Evolutionary conservation across 2,113 vertebrate species (phyloP).

Genomic region (Neodontobutis hainanensis): DNA sequence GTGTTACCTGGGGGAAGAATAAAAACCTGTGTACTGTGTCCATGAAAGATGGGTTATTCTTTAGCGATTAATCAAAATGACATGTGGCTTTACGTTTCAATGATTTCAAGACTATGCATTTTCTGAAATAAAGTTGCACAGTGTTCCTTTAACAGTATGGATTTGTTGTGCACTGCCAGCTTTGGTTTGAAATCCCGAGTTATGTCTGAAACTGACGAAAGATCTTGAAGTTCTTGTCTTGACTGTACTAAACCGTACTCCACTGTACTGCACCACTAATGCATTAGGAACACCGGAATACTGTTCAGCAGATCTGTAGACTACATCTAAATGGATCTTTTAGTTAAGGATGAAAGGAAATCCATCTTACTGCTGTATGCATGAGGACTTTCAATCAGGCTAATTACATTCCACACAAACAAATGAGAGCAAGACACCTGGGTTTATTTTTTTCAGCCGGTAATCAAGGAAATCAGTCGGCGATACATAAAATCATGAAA

Average conservation of each 20-base stretch:
- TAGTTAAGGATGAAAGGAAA: constrained; percentile 33
- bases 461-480: constrained; percentile 32
- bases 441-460: constrained; percentile 31
- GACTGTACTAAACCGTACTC: not conserved
- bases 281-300: too few species aligned
- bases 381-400: constrained; percentile 57
- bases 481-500: constrained; percentile 55
- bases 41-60: too few species aligned
- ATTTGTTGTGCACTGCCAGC: not conserved
- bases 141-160: not conserved
- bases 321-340: constrained; percentile 15
- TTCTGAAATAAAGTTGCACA: too few species aligned
- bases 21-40: too few species aligned
- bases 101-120: too few species aligned
- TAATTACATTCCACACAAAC: constrained; percentile 54
- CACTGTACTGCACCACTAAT: not conserved
- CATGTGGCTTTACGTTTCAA: too few species aligned
- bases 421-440: constrained; percentile 34
- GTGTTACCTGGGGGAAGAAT: too few species aligned
- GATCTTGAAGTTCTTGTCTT: not conserved
- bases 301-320: not conserved
- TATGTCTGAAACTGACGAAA: not conserved
- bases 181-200: not conserved
- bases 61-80: too few species aligned
- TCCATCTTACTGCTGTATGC: constrained; percentile 39